Evolutionary conservation across 1,140 invertebrate species (phyloP), one percentile per base, ranked within the genome.

Genomic region (Polyergus mexicanus): DNA sequence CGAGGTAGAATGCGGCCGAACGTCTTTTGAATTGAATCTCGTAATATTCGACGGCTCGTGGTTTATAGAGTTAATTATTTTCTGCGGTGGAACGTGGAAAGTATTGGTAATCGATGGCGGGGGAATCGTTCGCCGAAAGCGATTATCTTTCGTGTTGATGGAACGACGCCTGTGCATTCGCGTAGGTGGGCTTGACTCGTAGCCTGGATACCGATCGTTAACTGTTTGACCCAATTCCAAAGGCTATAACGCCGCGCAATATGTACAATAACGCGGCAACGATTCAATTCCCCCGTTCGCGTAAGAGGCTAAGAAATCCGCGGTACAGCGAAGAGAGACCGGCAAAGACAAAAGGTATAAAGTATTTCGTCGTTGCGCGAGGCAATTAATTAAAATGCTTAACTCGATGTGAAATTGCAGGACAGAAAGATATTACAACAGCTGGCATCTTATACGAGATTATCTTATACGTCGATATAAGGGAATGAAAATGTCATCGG

Each of bases 141-240:
- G 78, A 83, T 74, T 83, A 83, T 83, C 78, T 83, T 83, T 83
- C 78, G 68, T 83, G 78, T 83, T 83, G 78, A 83, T 83, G 47
- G 78, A 83, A 74, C 54, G 54, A 60, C 38, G 68, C 68, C 51
- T 60, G 47, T 51, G 78, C 68, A 81, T 81, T 81, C 66, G 66
- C 66, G 78, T 81, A 81, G 66, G 54, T 74, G 54, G 38, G 68
- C 38, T 81, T 62, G 68, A 83, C 78, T 83, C 68, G 68, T 74
- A 83, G 25, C 54, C 78, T 74, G 68, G 66, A 83, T 83, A 74
- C 68, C 78, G 68, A 83, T 83, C 78, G 78, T 83, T 83, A 83
- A 83, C 78, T 74, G 78, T 83, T 81, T 83, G 78, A 83, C 68
- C 78, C 54, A 83, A 83, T 83, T 83, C 78, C 78, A 19, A 74